Evolutionary conservation across 2,113 vertebrate species (phyloP), one percentile per base, ranked within the genome.

Genomic region (Fregata magnificens): DNA sequence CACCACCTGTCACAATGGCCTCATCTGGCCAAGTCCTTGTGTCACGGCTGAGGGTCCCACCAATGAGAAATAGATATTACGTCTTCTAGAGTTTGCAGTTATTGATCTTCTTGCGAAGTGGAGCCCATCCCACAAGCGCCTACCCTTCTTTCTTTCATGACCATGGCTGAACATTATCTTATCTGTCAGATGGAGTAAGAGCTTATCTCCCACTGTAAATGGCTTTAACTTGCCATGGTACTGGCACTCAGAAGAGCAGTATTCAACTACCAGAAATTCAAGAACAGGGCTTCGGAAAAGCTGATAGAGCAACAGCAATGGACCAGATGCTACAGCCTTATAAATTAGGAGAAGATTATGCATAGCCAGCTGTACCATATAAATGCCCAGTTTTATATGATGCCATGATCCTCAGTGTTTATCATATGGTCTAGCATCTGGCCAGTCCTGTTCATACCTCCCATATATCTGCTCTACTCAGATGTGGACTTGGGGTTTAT

Each of bases 261-360:
- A 89, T 78, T 80, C 87, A 66, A 61, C 82, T 34, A 79, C 34
- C 34, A 90, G 90, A 83, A 92, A 93, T 78, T 96, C 80, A 93
- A 94, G 94, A 95, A 78, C 47, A 78, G 82, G 66, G 50, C 88
- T 72, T 78, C 13, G 65, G 86, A 95, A 97, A 97, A 93, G 65
- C 95, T 95, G 97, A 95, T 92, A 96, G 94, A 97, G 49, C 94
- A 91, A 95, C 96, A 94, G 93, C 95, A 86, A 96, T 83, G 88
- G 92, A 98, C 92, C 98, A 98, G 98, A 97, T 98, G 98, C 87
- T 98, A 65, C 92, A 95, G 88, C 86, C 95, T 97, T 97, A 97
- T 98, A 98, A 98, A 98, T 98, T 98, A 98, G 94, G 45, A 86
- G 85, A 93, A 94, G 97, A 98, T 98, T 98, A 98, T 98, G 97